A percentile compares a stretch with the other conserved stretches of the same genome.
Conservation (phyloP, 2,888 invertebrate species). For the Philereme transversata region DNA sequence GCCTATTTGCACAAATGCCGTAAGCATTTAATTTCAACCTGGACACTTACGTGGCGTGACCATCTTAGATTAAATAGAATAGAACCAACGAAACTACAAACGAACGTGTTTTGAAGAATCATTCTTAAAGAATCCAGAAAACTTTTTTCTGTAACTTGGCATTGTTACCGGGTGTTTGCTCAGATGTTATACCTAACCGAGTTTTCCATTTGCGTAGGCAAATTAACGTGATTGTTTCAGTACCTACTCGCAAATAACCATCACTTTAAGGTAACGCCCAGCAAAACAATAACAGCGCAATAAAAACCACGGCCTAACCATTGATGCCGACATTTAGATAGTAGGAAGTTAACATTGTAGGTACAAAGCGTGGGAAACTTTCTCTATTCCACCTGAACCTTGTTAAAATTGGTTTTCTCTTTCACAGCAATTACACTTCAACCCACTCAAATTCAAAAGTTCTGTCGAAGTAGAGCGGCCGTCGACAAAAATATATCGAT, state of each 20-base stretch:
- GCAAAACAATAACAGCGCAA: constrained; percentile 30
- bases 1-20: too few species aligned
- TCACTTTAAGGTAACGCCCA: constrained; percentile 4
- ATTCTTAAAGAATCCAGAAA: too few species aligned
- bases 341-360: constrained; percentile 32
- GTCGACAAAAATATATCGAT: constrained; percentile 97
- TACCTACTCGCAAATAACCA: constrained; percentile 6
- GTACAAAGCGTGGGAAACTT: constrained; percentile 57
- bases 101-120: too few species aligned
- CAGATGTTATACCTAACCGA: constrained; percentile 23
- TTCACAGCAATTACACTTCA: constrained; percentile 88
- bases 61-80: too few species aligned
- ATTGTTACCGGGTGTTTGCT: constrained; percentile 13
- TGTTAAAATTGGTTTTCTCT: constrained; percentile 18
- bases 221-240: constrained; percentile 23
- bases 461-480: constrained; percentile 96
- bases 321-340: constrained; percentile 41
- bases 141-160: background rate
- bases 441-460: constrained; percentile 91
- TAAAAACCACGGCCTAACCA: constrained; percentile 26
- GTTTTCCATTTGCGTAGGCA: constrained; percentile 18
- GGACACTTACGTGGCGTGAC: too few species aligned
- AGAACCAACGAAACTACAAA: too few species aligned
- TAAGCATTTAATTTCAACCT: too few species aligned
- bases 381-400: constrained; percentile 39